Percentiles rank a stretch among this genome's conserved stretches.
Evolutionary conservation across 2,888 invertebrate genomes (phyloP).

Genomic region (Dusona sp.): DNA sequence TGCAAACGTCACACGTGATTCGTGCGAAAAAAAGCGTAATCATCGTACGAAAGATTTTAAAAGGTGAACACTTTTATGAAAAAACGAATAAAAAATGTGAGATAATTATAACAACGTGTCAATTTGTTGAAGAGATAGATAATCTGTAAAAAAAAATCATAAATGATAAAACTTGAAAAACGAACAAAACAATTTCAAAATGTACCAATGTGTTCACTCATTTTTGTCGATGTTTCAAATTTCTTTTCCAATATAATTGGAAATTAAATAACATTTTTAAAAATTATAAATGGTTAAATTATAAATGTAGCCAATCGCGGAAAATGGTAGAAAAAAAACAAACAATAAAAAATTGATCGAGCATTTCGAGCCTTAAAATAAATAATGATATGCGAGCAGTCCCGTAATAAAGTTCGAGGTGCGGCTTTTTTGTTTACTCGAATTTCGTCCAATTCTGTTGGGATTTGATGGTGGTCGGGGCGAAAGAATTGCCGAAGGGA

Average conservation of each 20-base stretch:
- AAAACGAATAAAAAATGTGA: not conserved
- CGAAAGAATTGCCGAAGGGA: slow-evolving; percentile 80
- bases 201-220: not conserved
- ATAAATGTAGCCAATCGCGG: not conserved
- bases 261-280: not conserved
- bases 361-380: not conserved
- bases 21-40: slow-evolving; percentile 3
- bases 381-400: slow-evolving; percentile 63
- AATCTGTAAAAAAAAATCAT: not conserved
- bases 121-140: not conserved
- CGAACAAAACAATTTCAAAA: not conserved
- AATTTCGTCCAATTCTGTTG: slow-evolving; percentile 88
- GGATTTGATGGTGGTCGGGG: slow-evolving; percentile 84
- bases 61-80: not conserved
- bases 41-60: not conserved
- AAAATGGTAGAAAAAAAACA: not conserved
- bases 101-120: not conserved
- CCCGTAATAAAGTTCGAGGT: not conserved
- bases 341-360: not conserved
- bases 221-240: not conserved
- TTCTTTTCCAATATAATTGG: not conserved
- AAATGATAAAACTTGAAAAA: not conserved
- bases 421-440: slow-evolving; percentile 81
- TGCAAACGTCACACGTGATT: not conserved
- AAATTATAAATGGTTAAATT: too few species aligned